These are phyloP conservation scores for Aspidapion aeneum DNA, from an alignment of 2,888 invertebrate genomes.

Conservation along the genomic window DNA sequence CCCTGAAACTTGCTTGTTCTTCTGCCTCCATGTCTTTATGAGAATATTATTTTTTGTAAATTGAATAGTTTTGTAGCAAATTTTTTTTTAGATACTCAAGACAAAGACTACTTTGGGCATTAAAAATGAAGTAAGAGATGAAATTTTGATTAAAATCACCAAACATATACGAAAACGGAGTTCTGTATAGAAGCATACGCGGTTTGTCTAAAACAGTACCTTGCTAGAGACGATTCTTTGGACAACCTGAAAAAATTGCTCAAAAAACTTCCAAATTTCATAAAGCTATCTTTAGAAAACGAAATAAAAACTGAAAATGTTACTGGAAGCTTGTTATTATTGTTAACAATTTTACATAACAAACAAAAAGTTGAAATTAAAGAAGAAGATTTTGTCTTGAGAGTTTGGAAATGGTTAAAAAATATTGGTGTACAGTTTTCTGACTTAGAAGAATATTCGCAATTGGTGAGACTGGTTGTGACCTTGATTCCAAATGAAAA, in stretches of 20 bases:
- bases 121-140: conserved; percentile 27
- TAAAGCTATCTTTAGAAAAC: conserved; percentile 28
- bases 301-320: conserved; percentile 22
- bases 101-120: conserved; percentile 30
- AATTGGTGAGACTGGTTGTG: conserved; percentile 37
- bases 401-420: conserved; percentile 34
- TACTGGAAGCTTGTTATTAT: conserved; percentile 34
- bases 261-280: conserved; percentile 27
- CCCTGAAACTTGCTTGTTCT: too few species aligned
- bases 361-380: conserved; percentile 32
- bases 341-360: conserved; percentile 38
- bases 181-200: conserved; percentile 24
- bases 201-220: conserved; percentile 27
- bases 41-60: too few species aligned
- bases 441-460: conserved; percentile 35
- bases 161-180: conserved; percentile 27
- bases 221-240: conserved; percentile 26
- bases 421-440: conserved; percentile 15
- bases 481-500: conserved; percentile 39
- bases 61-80: conserved; percentile 2
- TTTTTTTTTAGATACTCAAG: conserved; percentile 24
- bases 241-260: conserved; percentile 27
- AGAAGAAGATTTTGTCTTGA: conserved; percentile 33
- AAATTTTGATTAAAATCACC: conserved; percentile 30
- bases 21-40: too few species aligned